Evolutionary conservation across 2,888 invertebrate species (phyloP).

Genomic region (Mythimna albipuncta): DNA sequence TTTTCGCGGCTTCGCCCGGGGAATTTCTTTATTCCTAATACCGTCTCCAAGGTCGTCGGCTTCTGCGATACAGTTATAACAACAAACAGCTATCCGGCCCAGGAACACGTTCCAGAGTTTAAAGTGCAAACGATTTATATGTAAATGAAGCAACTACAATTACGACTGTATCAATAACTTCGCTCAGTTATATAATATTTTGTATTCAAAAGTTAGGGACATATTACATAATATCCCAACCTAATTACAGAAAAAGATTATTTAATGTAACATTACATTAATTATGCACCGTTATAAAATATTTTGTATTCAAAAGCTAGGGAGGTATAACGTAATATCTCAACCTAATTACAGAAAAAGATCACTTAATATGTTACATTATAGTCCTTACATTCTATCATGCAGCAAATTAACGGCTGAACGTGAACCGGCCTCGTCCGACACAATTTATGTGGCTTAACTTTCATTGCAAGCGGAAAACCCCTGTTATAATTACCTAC

Average conservation of each 20-base stretch:
- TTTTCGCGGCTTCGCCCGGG: conserved; percentile 50
- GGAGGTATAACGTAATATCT: not conserved
- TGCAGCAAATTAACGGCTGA: conserved; percentile 15
- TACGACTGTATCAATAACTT: conserved; percentile 31
- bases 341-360: not conserved
- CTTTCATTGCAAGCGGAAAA: conserved; percentile 29
- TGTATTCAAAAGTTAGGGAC: not conserved
- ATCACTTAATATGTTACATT: not conserved
- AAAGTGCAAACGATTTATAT: conserved; percentile 52
- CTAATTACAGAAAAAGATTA: not conserved
- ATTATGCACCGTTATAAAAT: not conserved
- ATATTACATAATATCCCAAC: not conserved
- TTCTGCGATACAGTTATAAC: conserved; percentile 51
- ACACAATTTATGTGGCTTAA: conserved; percentile 37
- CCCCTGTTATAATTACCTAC: conserved; percentile 24
- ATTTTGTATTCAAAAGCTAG: not conserved
- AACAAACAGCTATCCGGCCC: conserved; percentile 29
- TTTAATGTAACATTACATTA: not conserved
- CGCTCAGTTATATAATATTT: conserved; percentile 4
- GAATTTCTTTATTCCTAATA: conserved; percentile 67
- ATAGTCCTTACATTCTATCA: conserved; percentile 1
- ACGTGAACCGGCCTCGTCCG: conserved; percentile 5
- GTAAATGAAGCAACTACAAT: conserved; percentile 36
- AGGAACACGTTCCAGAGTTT: conserved; percentile 39
- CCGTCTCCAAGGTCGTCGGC: conserved; percentile 47